Evolutionary conservation across 1,140 invertebrate species (phyloP).

Genomic region (Nebria ingens): DNA sequence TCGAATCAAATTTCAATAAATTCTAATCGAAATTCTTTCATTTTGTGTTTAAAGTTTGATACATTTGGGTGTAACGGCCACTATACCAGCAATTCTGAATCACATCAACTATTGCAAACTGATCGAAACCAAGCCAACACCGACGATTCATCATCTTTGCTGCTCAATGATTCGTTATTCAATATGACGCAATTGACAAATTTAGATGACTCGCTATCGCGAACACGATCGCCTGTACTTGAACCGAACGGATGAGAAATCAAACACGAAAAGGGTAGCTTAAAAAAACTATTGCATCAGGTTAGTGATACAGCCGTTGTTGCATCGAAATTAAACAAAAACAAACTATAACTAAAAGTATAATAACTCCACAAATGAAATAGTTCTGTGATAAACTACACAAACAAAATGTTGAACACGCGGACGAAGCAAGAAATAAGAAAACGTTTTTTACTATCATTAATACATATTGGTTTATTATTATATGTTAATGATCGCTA

Average conservation of each 20-base stretch:
- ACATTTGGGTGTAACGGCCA: not conserved
- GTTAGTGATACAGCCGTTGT: constrained; percentile 3
- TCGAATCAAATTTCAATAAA: not conserved
- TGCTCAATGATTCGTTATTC: constrained; percentile 14
- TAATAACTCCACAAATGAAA: not conserved
- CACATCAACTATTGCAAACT: constrained; percentile 16
- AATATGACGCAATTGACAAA: constrained; percentile 22
- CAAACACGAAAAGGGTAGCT: not conserved
- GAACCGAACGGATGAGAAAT: constrained; percentile 26
- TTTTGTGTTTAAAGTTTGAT: not conserved
- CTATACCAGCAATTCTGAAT: not conserved
- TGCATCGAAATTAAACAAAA: not conserved
- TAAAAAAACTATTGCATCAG: not conserved
- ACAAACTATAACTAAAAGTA: not conserved
- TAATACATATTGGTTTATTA: no score
- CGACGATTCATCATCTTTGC: not conserved
- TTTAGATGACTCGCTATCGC: constrained; percentile 20
- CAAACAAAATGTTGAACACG: no score
- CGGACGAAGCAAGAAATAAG: no score
- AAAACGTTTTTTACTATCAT: no score
- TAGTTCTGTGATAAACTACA: not conserved
- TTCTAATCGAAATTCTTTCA: not conserved
- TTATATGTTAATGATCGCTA: no score
- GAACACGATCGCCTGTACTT: constrained; percentile 17
- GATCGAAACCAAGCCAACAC: constrained; percentile 7